Evolutionary conservation across 2,113 vertebrate species (phyloP).

Genomic region (Gorilla gorilla): DNA sequence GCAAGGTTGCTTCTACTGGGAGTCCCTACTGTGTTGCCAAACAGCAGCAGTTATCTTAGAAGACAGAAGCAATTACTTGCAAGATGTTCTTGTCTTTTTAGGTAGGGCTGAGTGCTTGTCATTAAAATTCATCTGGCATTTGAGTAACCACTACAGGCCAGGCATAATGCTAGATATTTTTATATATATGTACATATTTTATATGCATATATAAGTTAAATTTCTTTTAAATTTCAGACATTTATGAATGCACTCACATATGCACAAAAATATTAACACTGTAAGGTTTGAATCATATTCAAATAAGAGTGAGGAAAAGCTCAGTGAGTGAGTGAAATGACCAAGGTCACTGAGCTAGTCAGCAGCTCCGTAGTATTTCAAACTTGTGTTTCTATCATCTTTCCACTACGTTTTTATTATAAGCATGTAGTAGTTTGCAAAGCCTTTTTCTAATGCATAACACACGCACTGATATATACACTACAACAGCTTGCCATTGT

Average conservation of each 20-base stretch:
- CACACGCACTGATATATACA: too few relatives aligned
- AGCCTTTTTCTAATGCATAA: background rate
- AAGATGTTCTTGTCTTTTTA: constrained; percentile 48
- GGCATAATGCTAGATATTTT: background rate
- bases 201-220: background rate
- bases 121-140: constrained; percentile 45
- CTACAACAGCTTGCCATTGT: background rate
- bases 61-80: constrained; percentile 64
- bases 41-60: constrained; percentile 47
- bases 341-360: background rate
- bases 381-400: background rate
- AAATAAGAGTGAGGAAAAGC: background rate
- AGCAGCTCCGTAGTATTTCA: background rate
- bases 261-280: background rate
- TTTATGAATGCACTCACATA: background rate
- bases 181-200: too few relatives aligned
- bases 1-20: constrained; percentile 59
- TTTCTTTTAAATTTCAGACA: background rate
- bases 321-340: background rate
- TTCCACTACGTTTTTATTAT: background rate
- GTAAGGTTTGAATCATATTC: background rate
- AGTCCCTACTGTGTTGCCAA: constrained; percentile 41
- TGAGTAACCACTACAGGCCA: background rate
- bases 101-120: background rate
- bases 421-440: background rate